These are phyloP conservation scores for Hydropsyche betteni DNA, from an alignment of 2,888 invertebrate genomes.

Conservation along the genomic window DNA sequence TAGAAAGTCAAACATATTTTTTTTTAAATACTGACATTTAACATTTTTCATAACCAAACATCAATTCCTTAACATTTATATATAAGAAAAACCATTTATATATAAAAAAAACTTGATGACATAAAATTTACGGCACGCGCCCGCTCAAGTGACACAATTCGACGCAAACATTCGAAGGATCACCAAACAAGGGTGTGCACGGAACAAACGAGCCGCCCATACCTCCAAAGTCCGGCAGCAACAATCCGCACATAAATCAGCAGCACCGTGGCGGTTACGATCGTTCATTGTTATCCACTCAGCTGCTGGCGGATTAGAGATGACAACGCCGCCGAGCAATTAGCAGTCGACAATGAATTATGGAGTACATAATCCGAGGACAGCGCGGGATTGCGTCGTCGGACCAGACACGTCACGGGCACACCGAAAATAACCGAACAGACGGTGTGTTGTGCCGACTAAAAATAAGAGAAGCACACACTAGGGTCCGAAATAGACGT, in stretches of 20 bases:
- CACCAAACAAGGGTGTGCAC: background rate
- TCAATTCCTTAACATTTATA: no score
- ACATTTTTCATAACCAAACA: no score
- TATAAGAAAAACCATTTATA: no score
- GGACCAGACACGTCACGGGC: background rate
- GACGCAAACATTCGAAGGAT: background rate
- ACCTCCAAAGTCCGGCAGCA: background rate
- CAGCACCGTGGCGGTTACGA: background rate
- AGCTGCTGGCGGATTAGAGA: background rate
- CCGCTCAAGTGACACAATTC: no score
- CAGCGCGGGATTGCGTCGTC: background rate
- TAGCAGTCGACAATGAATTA: conserved; percentile 20
- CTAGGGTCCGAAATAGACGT: background rate
- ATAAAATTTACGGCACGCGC: no score
- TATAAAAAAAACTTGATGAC: no score
- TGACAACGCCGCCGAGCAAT: conserved; percentile 28
- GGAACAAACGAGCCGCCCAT: background rate
- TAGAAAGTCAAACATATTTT: no score
- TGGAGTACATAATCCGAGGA: background rate
- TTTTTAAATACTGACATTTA: no score
- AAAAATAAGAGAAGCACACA: conserved; percentile 17
- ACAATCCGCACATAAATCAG: conserved; percentile 18
- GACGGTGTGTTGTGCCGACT: background rate
- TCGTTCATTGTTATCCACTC: conserved; percentile 23
- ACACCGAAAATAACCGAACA: background rate